Evolutionary conservation across 2,888 invertebrate genomes (phyloP).

Genomic region (Drosophila putrida): DNA sequence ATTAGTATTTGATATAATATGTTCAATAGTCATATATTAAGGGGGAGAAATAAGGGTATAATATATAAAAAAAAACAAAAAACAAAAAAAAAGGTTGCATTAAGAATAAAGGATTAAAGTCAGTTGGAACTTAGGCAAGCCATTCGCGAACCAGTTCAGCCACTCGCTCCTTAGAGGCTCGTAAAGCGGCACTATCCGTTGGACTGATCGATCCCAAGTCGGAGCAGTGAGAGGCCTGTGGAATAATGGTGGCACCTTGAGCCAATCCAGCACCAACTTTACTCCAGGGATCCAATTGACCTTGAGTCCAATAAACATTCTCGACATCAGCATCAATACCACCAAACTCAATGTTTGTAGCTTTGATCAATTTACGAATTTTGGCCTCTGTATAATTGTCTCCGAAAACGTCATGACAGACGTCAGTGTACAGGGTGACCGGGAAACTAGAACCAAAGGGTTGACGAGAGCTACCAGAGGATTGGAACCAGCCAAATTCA

Average conservation of each 20-base stretch:
- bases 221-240: conserved; percentile 73
- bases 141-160: conserved; percentile 66
- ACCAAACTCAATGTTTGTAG: conserved; percentile 86
- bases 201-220: conserved; percentile 75
- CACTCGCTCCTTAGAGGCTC: conserved; percentile 65
- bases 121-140: conserved; percentile 28
- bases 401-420: conserved; percentile 69
- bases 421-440: conserved; percentile 62
- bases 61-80: background rate
- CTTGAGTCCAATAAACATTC: conserved; percentile 86
- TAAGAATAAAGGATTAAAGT: background rate
- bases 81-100: background rate
- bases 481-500: conserved; percentile 93
- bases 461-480: conserved; percentile 87
- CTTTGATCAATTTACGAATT: conserved; percentile 50
- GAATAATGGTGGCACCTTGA: conserved; percentile 71
- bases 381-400: conserved; percentile 37
- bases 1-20: background rate
- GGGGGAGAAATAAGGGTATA: background rate
- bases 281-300: conserved; percentile 87
- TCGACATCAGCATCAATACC: conserved; percentile 84
- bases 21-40: background rate
- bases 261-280: conserved; percentile 83
- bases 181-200: conserved; percentile 65
- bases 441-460: conserved; percentile 86